A percentile compares a stretch with the other conserved stretches of the same genome.
These are phyloP conservation scores for Thecocarcelia acutangulata DNA, from an alignment of 2,888 invertebrate species.

Conservation along the genomic window DNA sequence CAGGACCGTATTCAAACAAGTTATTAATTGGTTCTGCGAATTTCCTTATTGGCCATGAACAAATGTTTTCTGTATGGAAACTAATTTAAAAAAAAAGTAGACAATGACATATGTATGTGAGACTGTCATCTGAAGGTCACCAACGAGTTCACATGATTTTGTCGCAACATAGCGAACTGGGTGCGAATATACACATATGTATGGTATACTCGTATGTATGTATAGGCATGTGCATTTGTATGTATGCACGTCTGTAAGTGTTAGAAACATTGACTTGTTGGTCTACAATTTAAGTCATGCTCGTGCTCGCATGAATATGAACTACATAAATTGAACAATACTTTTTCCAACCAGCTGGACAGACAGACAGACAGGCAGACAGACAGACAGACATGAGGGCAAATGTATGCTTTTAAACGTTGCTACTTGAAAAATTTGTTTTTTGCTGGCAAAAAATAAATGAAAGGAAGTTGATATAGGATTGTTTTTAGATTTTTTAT, in stretches of 20 bases:
- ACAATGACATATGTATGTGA: no score
- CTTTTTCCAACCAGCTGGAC: slow-evolving; percentile 16
- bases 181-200: slow-evolving; percentile 1
- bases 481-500: slow-evolving; percentile 32
- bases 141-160: no score
- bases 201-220: background rate
- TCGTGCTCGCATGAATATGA: slow-evolving; percentile 18
- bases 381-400: background rate
- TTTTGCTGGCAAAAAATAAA: slow-evolving; percentile 37
- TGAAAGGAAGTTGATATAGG: slow-evolving; percentile 12
- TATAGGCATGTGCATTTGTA: background rate
- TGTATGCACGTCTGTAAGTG: background rate
- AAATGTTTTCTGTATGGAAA: no score
- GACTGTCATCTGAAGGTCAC: no score
- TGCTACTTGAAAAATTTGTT: background rate
- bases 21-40: no score
- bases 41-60: no score
- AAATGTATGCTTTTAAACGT: no score
- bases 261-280: slow-evolving; percentile 33
- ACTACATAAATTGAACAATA: slow-evolving; percentile 35
- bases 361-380: background rate
- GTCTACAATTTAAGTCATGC: slow-evolving; percentile 21
- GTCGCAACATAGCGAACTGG: background rate
- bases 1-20: no score
- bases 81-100: no score